Conservation (phyloP, 1,140 invertebrate species). For the Lasioglossum albipes region DNA sequence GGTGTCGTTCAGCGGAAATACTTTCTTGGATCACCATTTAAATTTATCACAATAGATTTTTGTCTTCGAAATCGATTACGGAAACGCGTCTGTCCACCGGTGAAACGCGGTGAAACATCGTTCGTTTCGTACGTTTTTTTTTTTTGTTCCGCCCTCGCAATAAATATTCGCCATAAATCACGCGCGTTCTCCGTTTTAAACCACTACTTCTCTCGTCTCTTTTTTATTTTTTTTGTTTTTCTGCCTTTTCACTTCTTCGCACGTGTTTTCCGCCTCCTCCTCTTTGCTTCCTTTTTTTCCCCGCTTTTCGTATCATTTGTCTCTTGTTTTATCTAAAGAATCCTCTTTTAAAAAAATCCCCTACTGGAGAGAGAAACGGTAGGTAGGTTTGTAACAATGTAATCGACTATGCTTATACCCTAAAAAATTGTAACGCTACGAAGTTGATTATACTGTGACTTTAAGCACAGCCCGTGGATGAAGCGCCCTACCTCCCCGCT, state of each 20-base stretch:
- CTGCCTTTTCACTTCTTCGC: conserved; percentile 25
- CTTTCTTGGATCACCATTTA: conserved; percentile 80
- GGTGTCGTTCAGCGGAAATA: conserved; percentile 72
- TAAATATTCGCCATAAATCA: conserved; percentile 34
- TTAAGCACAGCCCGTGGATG: conserved; percentile 73
- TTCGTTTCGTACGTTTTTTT: neutral
- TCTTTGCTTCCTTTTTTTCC: neutral
- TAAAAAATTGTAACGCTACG: conserved; percentile 67
- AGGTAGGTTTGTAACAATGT: conserved; percentile 68
- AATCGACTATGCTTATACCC: conserved; percentile 60
- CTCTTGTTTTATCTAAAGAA: conserved; percentile 55
- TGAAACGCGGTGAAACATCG: conserved; percentile 27
- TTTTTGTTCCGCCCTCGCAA: conserved; percentile 37
- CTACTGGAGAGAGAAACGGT: conserved; percentile 69
- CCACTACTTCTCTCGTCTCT: no score
- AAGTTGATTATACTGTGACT: conserved; percentile 74
- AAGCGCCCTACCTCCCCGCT: conserved; percentile 60
- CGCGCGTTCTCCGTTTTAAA: no score
- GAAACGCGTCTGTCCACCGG: conserved; percentile 64
- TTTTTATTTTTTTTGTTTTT: neutral
- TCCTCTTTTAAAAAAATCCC: conserved; percentile 71
- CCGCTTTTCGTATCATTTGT: conserved; percentile 7
- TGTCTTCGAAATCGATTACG: conserved; percentile 69
- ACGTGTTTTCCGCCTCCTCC: neutral
- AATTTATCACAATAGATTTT: conserved; percentile 80